These are phyloP conservation scores for Xiphophorus couchianus DNA, from an alignment of 2,113 vertebrate species.

Conservation along the genomic window DNA sequence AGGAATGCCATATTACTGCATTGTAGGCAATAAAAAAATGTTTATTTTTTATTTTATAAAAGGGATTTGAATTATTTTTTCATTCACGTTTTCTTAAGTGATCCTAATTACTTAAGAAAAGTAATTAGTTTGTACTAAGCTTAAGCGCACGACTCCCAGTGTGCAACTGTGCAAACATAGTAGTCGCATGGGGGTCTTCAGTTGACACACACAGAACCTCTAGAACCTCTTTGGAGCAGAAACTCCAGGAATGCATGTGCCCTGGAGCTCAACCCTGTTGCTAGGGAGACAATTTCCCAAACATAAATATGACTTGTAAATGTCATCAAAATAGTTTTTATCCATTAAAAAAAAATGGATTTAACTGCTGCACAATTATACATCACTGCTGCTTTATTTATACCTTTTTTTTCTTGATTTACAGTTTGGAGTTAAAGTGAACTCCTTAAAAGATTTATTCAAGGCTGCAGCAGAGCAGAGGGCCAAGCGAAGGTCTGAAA, in stretches of 20 bases:
- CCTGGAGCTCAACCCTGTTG: constrained; percentile 78
- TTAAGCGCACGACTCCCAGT: not conserved
- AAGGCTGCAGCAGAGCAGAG: constrained; percentile 1
- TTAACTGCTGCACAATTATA: constrained; percentile 33
- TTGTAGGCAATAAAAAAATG: no score
- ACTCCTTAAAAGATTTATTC: not conserved
- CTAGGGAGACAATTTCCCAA: constrained; percentile 66
- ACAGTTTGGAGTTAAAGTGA: not conserved
- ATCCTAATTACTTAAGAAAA: no score
- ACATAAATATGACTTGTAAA: constrained; percentile 71
- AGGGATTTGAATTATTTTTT: no score
- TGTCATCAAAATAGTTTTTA: constrained; percentile 47
- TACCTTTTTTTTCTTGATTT: not conserved
- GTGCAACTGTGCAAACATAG: not conserved
- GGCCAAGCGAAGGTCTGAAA: constrained; percentile 37
- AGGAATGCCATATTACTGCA: no score
- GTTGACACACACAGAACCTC: constrained; percentile 15
- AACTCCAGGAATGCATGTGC: constrained; percentile 81
- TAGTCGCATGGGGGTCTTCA: not conserved
- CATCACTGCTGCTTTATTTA: constrained; percentile 32
- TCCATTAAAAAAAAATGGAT: constrained; percentile 5
- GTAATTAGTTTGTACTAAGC: no score
- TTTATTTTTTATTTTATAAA: no score
- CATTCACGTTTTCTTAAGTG: no score
- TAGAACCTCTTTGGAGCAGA: constrained; percentile 80